Evolutionary conservation across 2,113 vertebrate species (phyloP).

Genomic region (Laticauda colubrina): DNA sequence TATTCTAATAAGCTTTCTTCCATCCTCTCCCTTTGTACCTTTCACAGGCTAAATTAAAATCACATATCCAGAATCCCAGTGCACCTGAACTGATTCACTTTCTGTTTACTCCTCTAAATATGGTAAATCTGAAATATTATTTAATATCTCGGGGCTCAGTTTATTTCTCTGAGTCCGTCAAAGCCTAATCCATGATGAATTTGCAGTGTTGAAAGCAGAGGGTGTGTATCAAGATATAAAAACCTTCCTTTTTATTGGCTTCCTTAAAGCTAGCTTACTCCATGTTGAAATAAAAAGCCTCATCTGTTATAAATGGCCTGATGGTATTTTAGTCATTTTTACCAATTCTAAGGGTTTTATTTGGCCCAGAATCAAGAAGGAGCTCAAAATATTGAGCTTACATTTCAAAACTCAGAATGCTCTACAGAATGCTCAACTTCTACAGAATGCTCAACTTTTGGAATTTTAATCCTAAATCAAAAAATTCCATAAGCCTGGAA

Average conservation of each 20-base stretch:
- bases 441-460: neutral
- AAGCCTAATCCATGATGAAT: neutral
- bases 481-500: neutral
- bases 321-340: neutral
- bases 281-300: neutral
- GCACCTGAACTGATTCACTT: slow-evolving; percentile 91
- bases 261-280: neutral
- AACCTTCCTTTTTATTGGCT: neutral
- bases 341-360: neutral
- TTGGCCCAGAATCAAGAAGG: neutral
- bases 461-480: neutral
- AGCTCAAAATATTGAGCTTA: no score
- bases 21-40: slow-evolving; percentile 19
- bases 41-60: slow-evolving; percentile 84
- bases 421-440: neutral
- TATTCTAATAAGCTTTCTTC: neutral
- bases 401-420: neutral
- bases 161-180: neutral
- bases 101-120: slow-evolving; percentile 88
- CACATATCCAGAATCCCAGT: slow-evolving; percentile 94
- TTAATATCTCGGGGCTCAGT: slow-evolving; percentile 1
- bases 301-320: neutral
- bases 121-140: slow-evolving; percentile 74
- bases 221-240: neutral
- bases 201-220: neutral